Evolutionary conservation across 2,888 invertebrate genomes (phyloP).

Genomic region (Ephialtes manifestator): DNA sequence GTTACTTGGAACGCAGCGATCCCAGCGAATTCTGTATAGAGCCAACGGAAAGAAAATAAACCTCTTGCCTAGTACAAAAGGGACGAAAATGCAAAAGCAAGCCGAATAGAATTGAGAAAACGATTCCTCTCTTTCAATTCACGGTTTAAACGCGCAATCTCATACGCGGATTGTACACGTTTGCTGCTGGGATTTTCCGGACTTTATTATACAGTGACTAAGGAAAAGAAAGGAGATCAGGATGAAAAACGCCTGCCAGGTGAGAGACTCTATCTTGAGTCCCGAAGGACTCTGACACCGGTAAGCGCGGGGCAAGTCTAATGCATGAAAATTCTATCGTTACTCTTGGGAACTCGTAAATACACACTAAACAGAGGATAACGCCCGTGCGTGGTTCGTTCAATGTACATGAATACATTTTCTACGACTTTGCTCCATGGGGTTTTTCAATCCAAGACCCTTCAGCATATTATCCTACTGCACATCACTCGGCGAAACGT

Average conservation of each 20-base stretch:
- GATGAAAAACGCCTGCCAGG: slow-evolving; percentile 9
- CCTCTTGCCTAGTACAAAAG: slow-evolving; percentile 61
- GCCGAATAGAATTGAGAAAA: slow-evolving; percentile 55
- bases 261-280: slow-evolving; percentile 38
- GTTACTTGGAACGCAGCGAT: neutral
- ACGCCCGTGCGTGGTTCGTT: neutral
- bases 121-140: slow-evolving; percentile 47
- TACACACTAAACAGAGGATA: slow-evolving; percentile 34
- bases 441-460: neutral
- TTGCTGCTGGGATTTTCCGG: slow-evolving; percentile 38
- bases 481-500: neutral
- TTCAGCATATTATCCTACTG: neutral
- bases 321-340: slow-evolving; percentile 36
- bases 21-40: neutral
- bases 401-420: neutral
- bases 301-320: neutral
- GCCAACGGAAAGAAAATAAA: slow-evolving; percentile 53
- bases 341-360: slow-evolving; percentile 44
- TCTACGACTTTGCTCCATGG: neutral
- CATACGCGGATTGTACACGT: slow-evolving; percentile 44
- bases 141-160: slow-evolving; percentile 41
- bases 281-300: neutral
- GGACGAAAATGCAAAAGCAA: slow-evolving; percentile 60
- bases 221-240: slow-evolving; percentile 8
- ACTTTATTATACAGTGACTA: slow-evolving; percentile 23